phyloP scores from a whole-genome alignment of 2,113 vertebrate species.

The Eurystomus gularis region DNA sequence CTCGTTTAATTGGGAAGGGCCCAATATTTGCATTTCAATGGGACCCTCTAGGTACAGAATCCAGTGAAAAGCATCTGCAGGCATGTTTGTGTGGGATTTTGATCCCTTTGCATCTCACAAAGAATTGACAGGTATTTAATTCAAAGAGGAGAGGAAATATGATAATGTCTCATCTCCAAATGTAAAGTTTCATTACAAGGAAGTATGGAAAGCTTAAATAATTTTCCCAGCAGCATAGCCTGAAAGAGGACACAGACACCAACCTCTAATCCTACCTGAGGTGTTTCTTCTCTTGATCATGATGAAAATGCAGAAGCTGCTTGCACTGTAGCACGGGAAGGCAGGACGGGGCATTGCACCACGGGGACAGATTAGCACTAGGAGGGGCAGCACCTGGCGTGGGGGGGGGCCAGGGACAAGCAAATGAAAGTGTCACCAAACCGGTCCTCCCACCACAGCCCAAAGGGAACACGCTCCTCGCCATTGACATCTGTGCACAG shows the following conservation, averaged over 20 bases:
- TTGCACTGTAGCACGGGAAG: not conserved
- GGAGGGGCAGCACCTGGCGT: not conserved
- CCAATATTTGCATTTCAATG: not conserved
- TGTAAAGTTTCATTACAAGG: not conserved
- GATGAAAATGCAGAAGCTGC: not conserved
- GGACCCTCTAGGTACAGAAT: not conserved
- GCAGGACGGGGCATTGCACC: not conserved
- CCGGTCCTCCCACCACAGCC: not conserved
- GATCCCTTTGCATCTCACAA: not conserved
- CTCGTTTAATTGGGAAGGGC: not conserved
- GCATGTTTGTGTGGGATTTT: not conserved
- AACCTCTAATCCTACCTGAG: not conserved
- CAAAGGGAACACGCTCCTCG: not conserved
- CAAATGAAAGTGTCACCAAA: not conserved
- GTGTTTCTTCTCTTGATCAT: not conserved
- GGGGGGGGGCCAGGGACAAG: not conserved
- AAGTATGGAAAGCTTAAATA: not conserved
- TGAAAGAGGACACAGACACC: not conserved
- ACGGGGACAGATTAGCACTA: not conserved
- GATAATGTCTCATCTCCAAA: not conserved
- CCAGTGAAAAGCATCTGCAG: not conserved
- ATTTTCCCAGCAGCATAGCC: not conserved
- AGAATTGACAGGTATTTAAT: not conserved
- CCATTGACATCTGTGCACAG: accelerated
- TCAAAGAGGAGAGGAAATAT: not conserved